Evolutionary conservation across 2,797 vertebrate genomes (phyloP), one percentile per base, ranked within the genome.

Genomic region (Hybognathus amarus): DNA sequence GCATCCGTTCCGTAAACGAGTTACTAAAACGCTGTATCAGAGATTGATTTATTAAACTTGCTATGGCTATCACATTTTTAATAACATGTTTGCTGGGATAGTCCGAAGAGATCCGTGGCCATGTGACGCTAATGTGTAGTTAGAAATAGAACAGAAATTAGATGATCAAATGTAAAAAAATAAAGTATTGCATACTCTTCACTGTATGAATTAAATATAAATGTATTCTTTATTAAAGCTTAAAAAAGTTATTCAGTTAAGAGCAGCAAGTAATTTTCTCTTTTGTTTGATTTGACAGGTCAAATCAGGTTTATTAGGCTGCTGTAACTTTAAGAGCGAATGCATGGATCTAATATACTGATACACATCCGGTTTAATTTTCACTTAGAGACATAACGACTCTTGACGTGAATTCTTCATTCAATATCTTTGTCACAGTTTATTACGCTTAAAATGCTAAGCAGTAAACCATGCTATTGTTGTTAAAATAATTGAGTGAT

Each of bases 1-100:
- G 77, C 71, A 80, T 85, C 75, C 79, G 47, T 80, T 80, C 54
- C 77, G 78, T 73, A 83, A 87, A 87, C 66, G 22, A 80, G 81
- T 54, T 15, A 80, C 56, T 84, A 71, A 82, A 84, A 74, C 47
- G 75, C 74, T 54, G 63, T 77, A 75, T 84, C 76, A 68, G 13
- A 61, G 59, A 67, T 6, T 66, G 71, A 74, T 87, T 82, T 71
- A 83, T 87, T 82, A 42, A 70, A 82, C 66, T 81, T 27, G 47
- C 40, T 68, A 50, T 52, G 24, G 50, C 52, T 75, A 50, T 73
- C 74, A 38, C 13, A 61, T 73, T 79, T 77, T 75, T 85, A 88
- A 56, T 83, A 67, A 38, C 20, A 9, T 73, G 42, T 47, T 80
- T 56, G 61, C 80, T 77, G 59, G 47, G 77, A 78, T 50, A 20